Conservation (phyloP, 2,113 vertebrate species). For the Promerops cafer region DNA sequence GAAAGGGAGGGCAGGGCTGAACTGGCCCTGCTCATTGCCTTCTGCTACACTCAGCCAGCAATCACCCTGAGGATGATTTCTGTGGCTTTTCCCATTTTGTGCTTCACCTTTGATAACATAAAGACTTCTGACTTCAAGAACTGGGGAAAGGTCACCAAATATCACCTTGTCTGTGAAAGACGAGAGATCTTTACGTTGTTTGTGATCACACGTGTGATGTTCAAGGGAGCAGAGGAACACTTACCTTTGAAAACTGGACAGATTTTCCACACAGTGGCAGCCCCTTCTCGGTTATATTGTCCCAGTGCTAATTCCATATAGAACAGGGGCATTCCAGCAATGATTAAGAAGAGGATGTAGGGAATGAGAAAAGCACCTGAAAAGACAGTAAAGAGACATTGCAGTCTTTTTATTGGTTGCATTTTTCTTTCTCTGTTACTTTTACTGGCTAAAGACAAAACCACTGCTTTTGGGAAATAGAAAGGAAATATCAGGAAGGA, state of each 20-base stretch:
- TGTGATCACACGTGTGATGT: not conserved
- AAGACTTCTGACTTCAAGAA: not conserved
- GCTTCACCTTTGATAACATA: not conserved
- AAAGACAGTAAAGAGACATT: not conserved
- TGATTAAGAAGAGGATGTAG: constrained; percentile 92
- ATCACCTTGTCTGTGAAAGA: not conserved
- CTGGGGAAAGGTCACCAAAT: not conserved
- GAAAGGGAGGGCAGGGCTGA: not conserved
- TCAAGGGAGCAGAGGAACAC: not conserved
- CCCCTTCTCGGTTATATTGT: constrained; percentile 95
- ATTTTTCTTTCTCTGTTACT: not conserved
- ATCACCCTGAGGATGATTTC: not conserved
- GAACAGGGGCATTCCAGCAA: constrained; percentile 97
- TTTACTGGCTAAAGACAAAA: not conserved
- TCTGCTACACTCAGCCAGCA: not conserved
- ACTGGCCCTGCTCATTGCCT: not conserved
- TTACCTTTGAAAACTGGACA: constrained; percentile 98
- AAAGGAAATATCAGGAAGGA: not conserved
- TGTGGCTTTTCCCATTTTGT: not conserved
- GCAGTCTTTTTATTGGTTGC: not conserved
- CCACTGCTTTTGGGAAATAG: not conserved
- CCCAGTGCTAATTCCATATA: constrained; percentile 98
- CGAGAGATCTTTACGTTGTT: not conserved
- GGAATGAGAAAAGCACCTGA: constrained; percentile 97
- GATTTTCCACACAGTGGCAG: constrained; percentile 97